phyloP scores from a whole-genome alignment of 2,888 invertebrate species.

The Agrilus cyanescens region DNA sequence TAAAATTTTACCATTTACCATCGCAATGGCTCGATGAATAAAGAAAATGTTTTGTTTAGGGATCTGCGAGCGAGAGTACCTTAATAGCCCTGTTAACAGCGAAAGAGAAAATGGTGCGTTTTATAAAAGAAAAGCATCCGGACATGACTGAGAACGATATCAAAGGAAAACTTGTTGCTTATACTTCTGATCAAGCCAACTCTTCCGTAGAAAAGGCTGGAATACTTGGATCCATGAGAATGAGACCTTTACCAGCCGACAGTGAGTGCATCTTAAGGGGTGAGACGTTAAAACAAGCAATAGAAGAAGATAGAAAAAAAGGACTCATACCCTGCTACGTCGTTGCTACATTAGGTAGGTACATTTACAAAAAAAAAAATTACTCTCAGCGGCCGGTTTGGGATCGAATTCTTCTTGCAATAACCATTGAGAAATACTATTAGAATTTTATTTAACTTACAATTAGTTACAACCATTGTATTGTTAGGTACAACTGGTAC shows the following conservation, averaged over 20 bases:
- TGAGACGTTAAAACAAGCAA: constrained; percentile 51
- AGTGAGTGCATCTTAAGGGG: constrained; percentile 56
- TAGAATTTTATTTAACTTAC: too few species aligned
- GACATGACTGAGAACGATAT: constrained; percentile 50
- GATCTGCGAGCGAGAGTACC: constrained; percentile 85
- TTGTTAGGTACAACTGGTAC: constrained; percentile 53
- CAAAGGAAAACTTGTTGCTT: constrained; percentile 63
- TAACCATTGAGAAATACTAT: too few species aligned
- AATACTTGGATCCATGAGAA: constrained; percentile 63
- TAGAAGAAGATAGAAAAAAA: constrained; percentile 60
- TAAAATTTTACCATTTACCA: too few species aligned
- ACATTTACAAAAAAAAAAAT: too few species aligned
- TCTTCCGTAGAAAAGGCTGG: constrained; percentile 85
- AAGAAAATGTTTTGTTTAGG: constrained; percentile 38
- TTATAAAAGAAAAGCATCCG: constrained; percentile 44
- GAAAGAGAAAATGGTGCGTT: constrained; percentile 53
- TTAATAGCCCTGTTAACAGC: constrained; percentile 71
- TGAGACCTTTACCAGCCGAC: constrained; percentile 60
- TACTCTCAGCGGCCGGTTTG: too few species aligned
- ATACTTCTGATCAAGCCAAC: constrained; percentile 79
- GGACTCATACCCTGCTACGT: constrained; percentile 85
- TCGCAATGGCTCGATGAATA: too few species aligned
- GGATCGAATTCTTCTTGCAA: too few species aligned
- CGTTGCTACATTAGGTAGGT: constrained; percentile 45
- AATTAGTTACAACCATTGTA: too few species aligned